Percentiles rank a stretch among this genome's conserved stretches.
phyloP scores from a whole-genome alignment of 2,113 vertebrate genomes.

The Tylochromis polylepis region DNA sequence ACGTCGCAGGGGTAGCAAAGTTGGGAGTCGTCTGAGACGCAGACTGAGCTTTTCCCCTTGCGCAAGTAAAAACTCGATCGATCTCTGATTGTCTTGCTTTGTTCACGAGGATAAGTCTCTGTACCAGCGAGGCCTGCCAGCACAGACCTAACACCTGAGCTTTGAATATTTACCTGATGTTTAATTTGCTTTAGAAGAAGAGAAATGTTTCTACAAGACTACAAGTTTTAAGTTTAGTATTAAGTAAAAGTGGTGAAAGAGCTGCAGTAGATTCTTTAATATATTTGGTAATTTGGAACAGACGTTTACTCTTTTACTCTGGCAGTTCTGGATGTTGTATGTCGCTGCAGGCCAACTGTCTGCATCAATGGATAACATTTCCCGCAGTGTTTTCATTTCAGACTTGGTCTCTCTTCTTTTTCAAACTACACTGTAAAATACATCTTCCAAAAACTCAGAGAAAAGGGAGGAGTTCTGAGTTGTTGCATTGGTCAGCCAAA shows the following conservation, averaged over 20 bases:
- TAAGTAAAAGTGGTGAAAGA: background rate
- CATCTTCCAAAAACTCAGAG: background rate
- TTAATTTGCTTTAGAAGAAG: background rate
- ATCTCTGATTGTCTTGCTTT: too few relatives aligned
- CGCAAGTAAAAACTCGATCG: too few relatives aligned
- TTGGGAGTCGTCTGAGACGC: too few relatives aligned
- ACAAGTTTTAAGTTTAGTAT: background rate
- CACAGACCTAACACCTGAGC: too few relatives aligned
- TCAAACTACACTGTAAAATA: background rate
- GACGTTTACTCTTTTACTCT: background rate
- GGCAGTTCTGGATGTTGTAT: background rate
- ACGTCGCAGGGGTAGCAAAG: too few relatives aligned
- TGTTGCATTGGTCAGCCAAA: background rate
- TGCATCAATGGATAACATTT: conserved; percentile 9
- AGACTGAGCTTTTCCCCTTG: too few relatives aligned
- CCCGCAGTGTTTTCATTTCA: conserved; percentile 6
- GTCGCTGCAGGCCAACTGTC: background rate
- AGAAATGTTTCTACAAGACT: background rate
- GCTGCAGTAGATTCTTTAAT: background rate
- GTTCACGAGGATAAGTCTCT: too few relatives aligned
- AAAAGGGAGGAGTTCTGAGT: background rate
- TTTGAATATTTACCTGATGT: background rate
- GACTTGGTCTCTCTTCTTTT: conserved; percentile 1
- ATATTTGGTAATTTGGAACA: background rate
- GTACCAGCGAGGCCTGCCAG: too few relatives aligned